These are phyloP conservation scores for Lacerta bilineata DNA, from an alignment of 2,797 vertebrate genomes.

Conservation along the genomic window DNA sequence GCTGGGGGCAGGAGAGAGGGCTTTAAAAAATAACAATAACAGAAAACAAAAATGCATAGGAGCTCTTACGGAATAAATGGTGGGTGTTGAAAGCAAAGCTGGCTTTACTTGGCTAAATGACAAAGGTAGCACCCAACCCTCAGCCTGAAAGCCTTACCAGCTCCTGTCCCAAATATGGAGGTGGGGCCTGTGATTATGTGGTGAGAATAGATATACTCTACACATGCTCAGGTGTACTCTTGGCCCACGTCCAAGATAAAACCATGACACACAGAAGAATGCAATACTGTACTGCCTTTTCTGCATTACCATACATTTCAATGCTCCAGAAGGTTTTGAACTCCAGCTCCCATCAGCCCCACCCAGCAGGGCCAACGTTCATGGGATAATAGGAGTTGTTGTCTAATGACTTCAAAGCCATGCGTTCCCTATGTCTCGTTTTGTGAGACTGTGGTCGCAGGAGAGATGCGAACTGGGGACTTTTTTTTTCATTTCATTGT, in stretches of 20 bases:
- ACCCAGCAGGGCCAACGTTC: not conserved
- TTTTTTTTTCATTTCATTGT: not conserved
- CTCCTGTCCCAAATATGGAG: not conserved
- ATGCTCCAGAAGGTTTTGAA: not conserved
- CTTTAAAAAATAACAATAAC: not conserved
- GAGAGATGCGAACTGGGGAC: not conserved
- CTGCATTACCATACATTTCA: not conserved
- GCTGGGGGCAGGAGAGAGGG: not conserved
- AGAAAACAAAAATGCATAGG: not conserved
- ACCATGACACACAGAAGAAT: not conserved
- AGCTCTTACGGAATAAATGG: not conserved
- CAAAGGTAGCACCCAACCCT: not conserved
- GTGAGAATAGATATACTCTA: not conserved
- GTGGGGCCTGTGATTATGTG: not conserved
- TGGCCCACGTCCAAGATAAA: not conserved
- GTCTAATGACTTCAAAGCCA: not conserved
- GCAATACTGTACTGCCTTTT: not conserved
- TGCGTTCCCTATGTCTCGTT: not conserved
- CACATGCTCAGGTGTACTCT: constrained; percentile 5
- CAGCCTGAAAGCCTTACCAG: not conserved
- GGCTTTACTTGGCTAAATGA: not conserved
- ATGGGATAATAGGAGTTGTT: not conserved
- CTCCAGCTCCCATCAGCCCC: not conserved
- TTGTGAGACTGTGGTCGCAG: not conserved
- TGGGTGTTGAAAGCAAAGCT: not conserved